These are phyloP conservation scores for Metridium senile DNA, from an alignment of 92 coral and sea anemone species.

Conservation along the genomic window DNA sequence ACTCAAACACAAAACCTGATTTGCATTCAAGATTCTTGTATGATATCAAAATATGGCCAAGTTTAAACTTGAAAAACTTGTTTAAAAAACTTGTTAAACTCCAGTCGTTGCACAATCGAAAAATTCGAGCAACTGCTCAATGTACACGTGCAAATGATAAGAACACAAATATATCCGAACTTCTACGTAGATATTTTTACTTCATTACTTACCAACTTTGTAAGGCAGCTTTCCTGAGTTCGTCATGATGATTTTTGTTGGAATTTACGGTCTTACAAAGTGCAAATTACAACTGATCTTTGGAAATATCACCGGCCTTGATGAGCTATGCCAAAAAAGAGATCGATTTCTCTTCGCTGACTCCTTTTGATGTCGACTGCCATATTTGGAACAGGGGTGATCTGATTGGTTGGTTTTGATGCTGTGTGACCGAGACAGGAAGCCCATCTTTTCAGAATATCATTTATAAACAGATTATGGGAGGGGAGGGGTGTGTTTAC, in stretches of 20 bases:
- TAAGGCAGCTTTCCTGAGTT: constrained; percentile 80
- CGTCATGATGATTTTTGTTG: constrained; percentile 51
- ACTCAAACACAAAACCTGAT: too few relatives aligned
- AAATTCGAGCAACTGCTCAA: not conserved
- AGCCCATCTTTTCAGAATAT: too few relatives aligned
- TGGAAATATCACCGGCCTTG: not conserved
- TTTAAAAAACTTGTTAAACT: too few relatives aligned
- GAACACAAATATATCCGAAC: not conserved
- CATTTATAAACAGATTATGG: too few relatives aligned
- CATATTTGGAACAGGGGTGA: constrained; percentile 18
- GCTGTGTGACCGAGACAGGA: not conserved
- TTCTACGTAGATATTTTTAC: not conserved
- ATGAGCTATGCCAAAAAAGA: constrained; percentile 7
- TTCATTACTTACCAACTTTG: constrained; percentile 77
- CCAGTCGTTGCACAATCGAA: not conserved
- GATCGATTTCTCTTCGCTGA: not conserved
- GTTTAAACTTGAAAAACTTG: too few relatives aligned
- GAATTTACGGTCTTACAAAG: not conserved
- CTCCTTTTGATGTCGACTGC: not conserved
- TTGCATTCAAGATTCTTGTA: too few relatives aligned
- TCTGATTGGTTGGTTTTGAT: constrained; percentile 12
- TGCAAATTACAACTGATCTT: not conserved
- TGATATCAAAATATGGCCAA: too few relatives aligned
- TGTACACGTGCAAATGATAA: not conserved
- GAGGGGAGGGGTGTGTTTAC: too few relatives aligned